Evolutionary conservation across 2,888 invertebrate genomes (phyloP), one percentile per base, ranked within the genome.

Genomic region (Frankliniella fusca): DNA sequence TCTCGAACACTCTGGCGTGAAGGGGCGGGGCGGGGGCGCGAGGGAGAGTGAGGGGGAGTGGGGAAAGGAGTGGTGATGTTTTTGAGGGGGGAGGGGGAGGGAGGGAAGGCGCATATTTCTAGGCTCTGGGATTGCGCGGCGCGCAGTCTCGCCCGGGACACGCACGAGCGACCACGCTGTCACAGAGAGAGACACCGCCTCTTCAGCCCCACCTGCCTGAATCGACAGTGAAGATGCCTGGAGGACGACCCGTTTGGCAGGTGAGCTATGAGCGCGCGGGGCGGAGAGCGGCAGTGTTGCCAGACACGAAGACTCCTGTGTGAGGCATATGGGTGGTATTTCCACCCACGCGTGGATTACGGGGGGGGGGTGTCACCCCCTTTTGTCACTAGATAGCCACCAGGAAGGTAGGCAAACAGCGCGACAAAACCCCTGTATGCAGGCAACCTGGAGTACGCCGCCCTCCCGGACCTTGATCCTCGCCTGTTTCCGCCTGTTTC

Each of bases 231-330:
- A 76, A 27, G 27, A 76, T 76, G 70, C 70, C 70, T 9, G 70
- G 70, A 27, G 70, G 70, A 23, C 70, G 70, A 27, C 70, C 70
- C 12, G 23, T 76, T 27, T 76, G 70, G 70, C 70, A 76, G 70
- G 70, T 76, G 61, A 61, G 61, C 61, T 7, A 2, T 15, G 54
- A 54, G 8, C 38, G 5, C 38, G 10, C 50, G 9, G 50, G 10
- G 15, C 3, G 54, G 54, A 2, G 3, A 7, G 54, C n/a, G n/a
- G 54, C 5, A 7, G 54, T 54, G 12, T 12, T 61, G n/a, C n/a
- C 3, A 61, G 61, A 18, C 15, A 54, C 15, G 15, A 50, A 15
- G 50, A 18, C 0, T 18, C 15, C 15, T 61, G 61, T n/a, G n/a
- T n/a, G n/a, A n/a, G n/a, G n/a, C n/a, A n/a, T n/a, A n/a, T n/a